Evolutionary conservation across 1,140 invertebrate species (phyloP).

Genomic region (Andricus grossulariae): DNA sequence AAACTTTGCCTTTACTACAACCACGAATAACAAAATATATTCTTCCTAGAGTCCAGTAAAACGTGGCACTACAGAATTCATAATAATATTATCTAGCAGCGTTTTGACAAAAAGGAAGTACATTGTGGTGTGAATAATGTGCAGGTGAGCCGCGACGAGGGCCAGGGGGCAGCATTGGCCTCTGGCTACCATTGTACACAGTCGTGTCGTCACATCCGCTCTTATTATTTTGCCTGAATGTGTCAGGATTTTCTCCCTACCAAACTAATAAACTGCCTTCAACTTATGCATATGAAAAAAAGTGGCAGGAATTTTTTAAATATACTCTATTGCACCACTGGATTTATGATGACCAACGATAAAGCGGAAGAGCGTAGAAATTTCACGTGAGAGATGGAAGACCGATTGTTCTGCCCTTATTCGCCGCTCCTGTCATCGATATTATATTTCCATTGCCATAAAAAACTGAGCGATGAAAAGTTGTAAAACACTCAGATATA

Average conservation of each 20-base stretch:
- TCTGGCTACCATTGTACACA: conserved; percentile 52
- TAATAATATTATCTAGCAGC: conserved; percentile 18
- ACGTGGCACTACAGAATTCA: conserved; percentile 1
- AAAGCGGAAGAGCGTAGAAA: not conserved
- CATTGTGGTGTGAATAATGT: conserved; percentile 67
- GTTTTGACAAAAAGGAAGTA: conserved; percentile 65
- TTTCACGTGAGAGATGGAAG: not conserved
- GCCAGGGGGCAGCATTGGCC: conserved; percentile 48
- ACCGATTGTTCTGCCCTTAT: not conserved
- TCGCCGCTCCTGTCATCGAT: not conserved
- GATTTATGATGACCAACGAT: not conserved
- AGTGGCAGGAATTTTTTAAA: conserved; percentile 23
- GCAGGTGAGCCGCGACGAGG: conserved; percentile 54
- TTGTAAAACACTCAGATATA: too few relatives aligned
- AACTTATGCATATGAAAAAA: conserved; percentile 44
- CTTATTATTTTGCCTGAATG: conserved; percentile 63
- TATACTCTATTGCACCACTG: not conserved
- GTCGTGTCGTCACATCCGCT: conserved; percentile 65
- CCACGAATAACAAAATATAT: conserved; percentile 4
- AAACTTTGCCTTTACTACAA: not conserved
- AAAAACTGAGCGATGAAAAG: too few relatives aligned
- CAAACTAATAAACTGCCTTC: conserved; percentile 59
- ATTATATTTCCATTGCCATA: not conserved
- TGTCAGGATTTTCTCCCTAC: conserved; percentile 40
- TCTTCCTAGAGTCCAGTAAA: not conserved